A percentile compares a stretch with the other conserved stretches of the same genome.
phyloP scores from a whole-genome alignment of 2,888 invertebrate genomes.

The Drosophila recens region DNA sequence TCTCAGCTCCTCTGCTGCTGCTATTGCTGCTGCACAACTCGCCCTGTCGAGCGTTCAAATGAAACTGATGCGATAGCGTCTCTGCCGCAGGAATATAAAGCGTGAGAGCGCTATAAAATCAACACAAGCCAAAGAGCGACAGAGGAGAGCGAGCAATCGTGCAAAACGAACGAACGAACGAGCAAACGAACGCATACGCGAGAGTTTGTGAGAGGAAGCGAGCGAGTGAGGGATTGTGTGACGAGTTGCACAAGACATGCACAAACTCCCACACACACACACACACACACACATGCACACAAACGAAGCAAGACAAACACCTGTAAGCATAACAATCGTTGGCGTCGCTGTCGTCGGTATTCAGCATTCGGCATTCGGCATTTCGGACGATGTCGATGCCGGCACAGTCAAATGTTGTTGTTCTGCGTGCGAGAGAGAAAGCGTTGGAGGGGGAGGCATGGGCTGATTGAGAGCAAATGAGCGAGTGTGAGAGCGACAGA shows the following conservation, averaged over 20 bases:
- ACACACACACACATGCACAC: not conserved
- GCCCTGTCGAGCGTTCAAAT: slow-evolving; percentile 71
- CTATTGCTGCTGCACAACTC: slow-evolving; percentile 55
- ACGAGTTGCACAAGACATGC: not conserved
- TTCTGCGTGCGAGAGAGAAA: slow-evolving; percentile 9
- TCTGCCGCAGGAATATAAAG: slow-evolving; percentile 67
- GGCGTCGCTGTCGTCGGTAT: not conserved
- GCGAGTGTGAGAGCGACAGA: slow-evolving; percentile 17
- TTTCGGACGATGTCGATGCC: slow-evolving; percentile 32
- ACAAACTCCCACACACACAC: slow-evolving; percentile 1
- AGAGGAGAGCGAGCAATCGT: not conserved
- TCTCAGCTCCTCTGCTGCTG: slow-evolving; percentile 14
- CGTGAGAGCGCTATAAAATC: slow-evolving; percentile 25
- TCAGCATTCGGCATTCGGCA: slow-evolving; percentile 15
- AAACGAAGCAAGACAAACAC: slow-evolving; percentile 63
- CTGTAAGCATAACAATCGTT: slow-evolving; percentile 64
- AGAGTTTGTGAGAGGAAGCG: not conserved
- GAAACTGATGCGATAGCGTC: slow-evolving; percentile 71
- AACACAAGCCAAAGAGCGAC: slow-evolving; percentile 33
- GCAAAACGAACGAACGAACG: slow-evolving; percentile 15
- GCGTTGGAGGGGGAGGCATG: not conserved
- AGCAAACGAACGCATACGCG: slow-evolving; percentile 5
- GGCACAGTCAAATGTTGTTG: slow-evolving; percentile 32
- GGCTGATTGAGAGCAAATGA: slow-evolving; percentile 4
- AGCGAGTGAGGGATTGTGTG: slow-evolving; percentile 10